phyloP scores from a whole-genome alignment of 23 tunicate species.

The Clavelina lepadiformis region DNA sequence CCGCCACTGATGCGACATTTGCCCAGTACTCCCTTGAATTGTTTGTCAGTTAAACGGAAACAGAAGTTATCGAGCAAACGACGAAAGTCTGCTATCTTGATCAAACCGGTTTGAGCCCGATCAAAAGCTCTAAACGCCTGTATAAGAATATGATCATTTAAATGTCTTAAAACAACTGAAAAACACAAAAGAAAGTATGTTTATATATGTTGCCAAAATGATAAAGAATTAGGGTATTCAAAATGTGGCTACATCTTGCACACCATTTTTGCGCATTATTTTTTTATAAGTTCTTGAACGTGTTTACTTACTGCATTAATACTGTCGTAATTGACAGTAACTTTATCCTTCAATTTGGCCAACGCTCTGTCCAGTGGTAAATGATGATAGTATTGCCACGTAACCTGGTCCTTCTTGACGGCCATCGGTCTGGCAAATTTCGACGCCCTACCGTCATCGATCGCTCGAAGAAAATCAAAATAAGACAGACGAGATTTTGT shows the following conservation, averaged over 20 bases:
- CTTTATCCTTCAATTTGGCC: conserved; percentile 63
- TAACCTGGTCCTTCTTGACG: conserved; percentile 33
- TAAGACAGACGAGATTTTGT: conserved; percentile 56
- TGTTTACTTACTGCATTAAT: conserved; percentile 80
- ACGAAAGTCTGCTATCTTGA: conserved; percentile 77
- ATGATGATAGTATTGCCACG: conserved; percentile 55
- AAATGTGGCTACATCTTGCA: too few species aligned
- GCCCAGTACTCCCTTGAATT: conserved; percentile 54
- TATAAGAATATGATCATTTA: too few species aligned
- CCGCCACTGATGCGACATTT: conserved; percentile 60
- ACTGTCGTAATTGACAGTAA: conserved; percentile 69
- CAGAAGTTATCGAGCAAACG: conserved; percentile 82
- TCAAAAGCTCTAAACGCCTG: conserved; percentile 86
- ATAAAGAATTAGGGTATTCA: too few species aligned
- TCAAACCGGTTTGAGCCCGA: conserved; percentile 58
- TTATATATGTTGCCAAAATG: too few species aligned
- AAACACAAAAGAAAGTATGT: background rate
- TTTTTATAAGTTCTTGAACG: too few species aligned
- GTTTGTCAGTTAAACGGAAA: conserved; percentile 74
- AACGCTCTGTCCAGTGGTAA: conserved; percentile 58
- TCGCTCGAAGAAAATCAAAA: conserved; percentile 84
- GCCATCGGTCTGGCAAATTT: conserved; percentile 10
- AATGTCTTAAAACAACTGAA: background rate
- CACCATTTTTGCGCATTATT: too few species aligned
- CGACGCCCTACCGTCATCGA: conserved; percentile 93